Base-by-base conservation (phyloP, 2,888 invertebrate species). In the Acrocyrtus sp. region DNA sequence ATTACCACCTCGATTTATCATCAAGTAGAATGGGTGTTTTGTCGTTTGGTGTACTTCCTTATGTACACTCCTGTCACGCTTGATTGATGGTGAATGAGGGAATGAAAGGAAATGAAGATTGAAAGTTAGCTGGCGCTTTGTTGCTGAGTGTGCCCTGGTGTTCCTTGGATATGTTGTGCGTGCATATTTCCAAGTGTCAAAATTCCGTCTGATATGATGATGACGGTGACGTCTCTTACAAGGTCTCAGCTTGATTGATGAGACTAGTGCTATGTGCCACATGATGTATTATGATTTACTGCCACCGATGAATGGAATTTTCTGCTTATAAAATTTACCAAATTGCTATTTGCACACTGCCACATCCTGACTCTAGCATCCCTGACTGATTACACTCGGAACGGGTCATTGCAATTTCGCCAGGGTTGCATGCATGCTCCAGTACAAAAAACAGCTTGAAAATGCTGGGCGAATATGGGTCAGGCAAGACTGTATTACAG, bases 41-140 rank as follows among this genome's bases (percentile, higher is more conserved):
- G 45, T 60, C 58, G 21, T 27, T 60, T 60, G 27, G 58, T 60
- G 47, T 45, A 60, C 45, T 47, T 60, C 47, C 45, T 45, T 47
- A 15, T 47, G 58, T 45, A 41, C 47, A 27, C 27, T 19, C 21
- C 29, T 21, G n/a, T 45, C 58, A 26, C 27, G 58, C 48, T 50
- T 61, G 61, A 61, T 61, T 61, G 61, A 61, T 61, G 61, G 50
- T 21, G 50, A 61, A 34, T 43, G 57, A 34, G 48, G 21, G 65
- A 56, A 54, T 66, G 66, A 66, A 66, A 66, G 66, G 66, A 66
- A 66, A 66, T 66, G 66, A 66, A 66, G 66, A 66, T 66, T 66
- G 66, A 66, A 66, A 66, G 66, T 66, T 48, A 50, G 19, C 50
- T 27, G 24, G 5, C 17, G 17, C 15, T 5, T 17, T 47, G n/a